Percentiles rank a stretch among this genome's conserved stretches.
Conservation (phyloP, 2,888 invertebrate genomes). For the Stramonita haemastoma region DNA sequence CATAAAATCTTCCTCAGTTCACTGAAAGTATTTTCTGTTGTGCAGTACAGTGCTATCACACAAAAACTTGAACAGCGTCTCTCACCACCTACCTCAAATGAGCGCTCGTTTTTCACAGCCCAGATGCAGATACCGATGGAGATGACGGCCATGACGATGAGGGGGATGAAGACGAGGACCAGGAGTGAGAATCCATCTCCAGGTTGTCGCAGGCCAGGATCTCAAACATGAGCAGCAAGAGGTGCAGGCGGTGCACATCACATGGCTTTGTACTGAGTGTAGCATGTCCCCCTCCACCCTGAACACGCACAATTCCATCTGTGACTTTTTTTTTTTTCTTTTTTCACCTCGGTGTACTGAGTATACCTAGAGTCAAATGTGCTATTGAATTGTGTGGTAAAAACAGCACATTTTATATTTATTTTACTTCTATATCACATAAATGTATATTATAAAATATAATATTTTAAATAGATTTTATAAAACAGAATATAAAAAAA, state of each 20-base stretch:
- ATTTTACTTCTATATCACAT: too few species aligned
- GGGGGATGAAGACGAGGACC: constrained; percentile 88
- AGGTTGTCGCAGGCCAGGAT: constrained; percentile 96
- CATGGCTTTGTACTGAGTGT: constrained; percentile 98
- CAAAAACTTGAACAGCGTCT: background rate
- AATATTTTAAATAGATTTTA: too few species aligned
- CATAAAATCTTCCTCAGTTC: too few species aligned
- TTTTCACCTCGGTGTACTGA: too few species aligned
- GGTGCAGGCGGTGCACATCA: constrained; percentile 94
- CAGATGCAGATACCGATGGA: constrained; percentile 98
- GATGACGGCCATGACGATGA: constrained; percentile 96
- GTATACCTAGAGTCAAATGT: too few species aligned
- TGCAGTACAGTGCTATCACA: too few species aligned
- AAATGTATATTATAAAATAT: too few species aligned
- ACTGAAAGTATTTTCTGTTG: too few species aligned
- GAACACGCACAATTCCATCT: constrained; percentile 69
- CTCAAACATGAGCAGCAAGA: constrained; percentile 97
- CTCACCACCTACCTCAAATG: constrained; percentile 87
- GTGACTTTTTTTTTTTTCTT: too few species aligned
- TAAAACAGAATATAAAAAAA: too few species aligned
- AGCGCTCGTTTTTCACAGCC: constrained; percentile 98
- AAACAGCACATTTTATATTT: too few species aligned
- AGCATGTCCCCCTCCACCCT: constrained; percentile 96
- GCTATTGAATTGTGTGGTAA: too few species aligned
- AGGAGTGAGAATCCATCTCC: constrained; percentile 82